Evolutionary conservation across 2,888 invertebrate species (phyloP).

Genomic region (Agrilus cyanescens): DNA sequence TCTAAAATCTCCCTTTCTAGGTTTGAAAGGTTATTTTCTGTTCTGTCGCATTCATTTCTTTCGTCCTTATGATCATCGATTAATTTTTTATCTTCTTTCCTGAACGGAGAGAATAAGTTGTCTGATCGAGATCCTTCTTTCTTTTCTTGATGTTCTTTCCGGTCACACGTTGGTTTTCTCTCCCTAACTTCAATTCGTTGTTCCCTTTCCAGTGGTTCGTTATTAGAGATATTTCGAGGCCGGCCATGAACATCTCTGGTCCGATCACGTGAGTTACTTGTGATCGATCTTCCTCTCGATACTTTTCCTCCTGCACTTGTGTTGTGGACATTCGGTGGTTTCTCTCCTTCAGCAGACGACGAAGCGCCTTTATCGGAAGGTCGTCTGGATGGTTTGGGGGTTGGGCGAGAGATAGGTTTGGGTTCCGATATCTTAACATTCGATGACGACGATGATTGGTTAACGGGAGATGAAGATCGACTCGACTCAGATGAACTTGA

Average conservation of each 20-base stretch:
- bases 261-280: slow-evolving; percentile 46
- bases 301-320: slow-evolving; percentile 22
- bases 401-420: slow-evolving; percentile 12
- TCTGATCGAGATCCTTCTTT: slow-evolving; percentile 37
- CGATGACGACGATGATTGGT: slow-evolving; percentile 14
- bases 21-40: slow-evolving; percentile 19
- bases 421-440: background rate
- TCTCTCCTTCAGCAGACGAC: slow-evolving; percentile 58
- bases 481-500: slow-evolving; percentile 44
- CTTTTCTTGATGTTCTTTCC: slow-evolving; percentile 20
- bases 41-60: slow-evolving; percentile 6
- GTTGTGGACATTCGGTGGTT: slow-evolving; percentile 43
- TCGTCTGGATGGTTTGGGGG: slow-evolving; percentile 14
- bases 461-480: slow-evolving; percentile 24
- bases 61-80: slow-evolving; percentile 23
- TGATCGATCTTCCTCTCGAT: slow-evolving; percentile 22
- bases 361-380: slow-evolving; percentile 16
- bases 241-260: slow-evolving; percentile 54
- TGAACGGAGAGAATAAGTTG: slow-evolving; percentile 48
- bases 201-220: slow-evolving; percentile 38
- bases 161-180: slow-evolving; percentile 33
- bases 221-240: slow-evolving; percentile 52
- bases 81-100: slow-evolving; percentile 51
- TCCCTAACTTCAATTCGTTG: slow-evolving; percentile 26
- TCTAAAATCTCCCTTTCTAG: slow-evolving; percentile 35